Evolutionary conservation across 2,888 invertebrate species (phyloP).

Genomic region (Hirtodrosophila alboralis): DNA sequence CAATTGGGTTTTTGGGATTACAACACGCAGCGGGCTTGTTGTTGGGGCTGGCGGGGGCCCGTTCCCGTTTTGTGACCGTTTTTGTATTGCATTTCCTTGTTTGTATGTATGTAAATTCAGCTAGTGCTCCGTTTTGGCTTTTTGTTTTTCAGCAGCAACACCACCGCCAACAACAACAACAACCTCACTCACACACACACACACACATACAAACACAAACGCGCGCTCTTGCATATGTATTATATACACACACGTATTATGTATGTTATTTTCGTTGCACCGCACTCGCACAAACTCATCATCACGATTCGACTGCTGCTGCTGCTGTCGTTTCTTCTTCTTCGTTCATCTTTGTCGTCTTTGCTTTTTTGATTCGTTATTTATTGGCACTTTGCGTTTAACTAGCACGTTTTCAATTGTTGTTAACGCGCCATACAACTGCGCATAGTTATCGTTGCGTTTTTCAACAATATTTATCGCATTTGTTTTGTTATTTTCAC

Average conservation of each 20-base stretch:
- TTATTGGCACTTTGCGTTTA: slow-evolving; percentile 27
- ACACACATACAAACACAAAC: slow-evolving; percentile 30
- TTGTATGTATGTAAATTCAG: slow-evolving; percentile 42
- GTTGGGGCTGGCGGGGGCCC: slow-evolving; percentile 31
- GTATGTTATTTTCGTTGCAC: slow-evolving; percentile 76
- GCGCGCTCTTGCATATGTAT: slow-evolving; percentile 48
- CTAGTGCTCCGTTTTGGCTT: slow-evolving; percentile 66
- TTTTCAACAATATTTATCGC: slow-evolving; percentile 68
- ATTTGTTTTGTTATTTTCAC: slow-evolving; percentile 77
- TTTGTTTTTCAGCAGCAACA: slow-evolving; percentile 56
- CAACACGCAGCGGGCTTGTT: slow-evolving; percentile 45
- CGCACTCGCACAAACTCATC: slow-evolving; percentile 71
- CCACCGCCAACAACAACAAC: slow-evolving; percentile 21
- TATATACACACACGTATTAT: slow-evolving; percentile 66
- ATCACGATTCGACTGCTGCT: slow-evolving; percentile 67
- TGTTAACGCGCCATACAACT: slow-evolving; percentile 45
- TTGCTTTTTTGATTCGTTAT: slow-evolving; percentile 31
- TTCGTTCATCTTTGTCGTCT: slow-evolving; percentile 73
- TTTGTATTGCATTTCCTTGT: slow-evolving; percentile 70
- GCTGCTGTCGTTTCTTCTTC: slow-evolving; percentile 73
- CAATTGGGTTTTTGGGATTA: slow-evolving; percentile 53
- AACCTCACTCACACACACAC: slow-evolving; percentile 31
- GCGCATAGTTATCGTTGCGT: slow-evolving; percentile 48
- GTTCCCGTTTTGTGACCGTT: slow-evolving; percentile 37
- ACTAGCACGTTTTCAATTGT: slow-evolving; percentile 39